Conservation (phyloP, 2,797 vertebrate species). For the Melanotaenia parkinsoni region DNA sequence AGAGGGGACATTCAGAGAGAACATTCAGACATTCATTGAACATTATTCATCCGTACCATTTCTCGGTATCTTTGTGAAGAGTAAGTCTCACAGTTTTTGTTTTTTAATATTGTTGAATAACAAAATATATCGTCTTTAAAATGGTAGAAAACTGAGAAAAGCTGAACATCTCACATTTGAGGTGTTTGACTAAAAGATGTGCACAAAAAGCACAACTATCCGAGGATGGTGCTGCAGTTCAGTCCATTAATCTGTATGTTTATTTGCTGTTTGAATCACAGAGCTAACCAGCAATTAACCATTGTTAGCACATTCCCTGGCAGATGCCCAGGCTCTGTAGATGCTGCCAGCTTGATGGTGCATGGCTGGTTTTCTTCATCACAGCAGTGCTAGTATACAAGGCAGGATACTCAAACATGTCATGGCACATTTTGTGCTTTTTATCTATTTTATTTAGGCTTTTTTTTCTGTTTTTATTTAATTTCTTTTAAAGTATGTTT, state of each 20-base stretch:
- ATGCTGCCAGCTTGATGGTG: slow-evolving; percentile 44
- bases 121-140: not conserved
- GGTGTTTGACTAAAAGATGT: not conserved
- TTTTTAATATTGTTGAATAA: not conserved
- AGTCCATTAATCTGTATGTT: slow-evolving; percentile 29
- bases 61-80: not conserved
- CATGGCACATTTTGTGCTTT: too few relatives aligned
- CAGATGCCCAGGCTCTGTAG: slow-evolving; percentile 41
- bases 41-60: slow-evolving; percentile 2
- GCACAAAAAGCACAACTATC: not conserved
- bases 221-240: slow-evolving; percentile 4
- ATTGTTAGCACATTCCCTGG: slow-evolving; percentile 66
- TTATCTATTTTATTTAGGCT: too few relatives aligned
- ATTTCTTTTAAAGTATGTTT: too few relatives aligned
- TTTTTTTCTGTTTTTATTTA: too few relatives aligned
- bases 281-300: slow-evolving; percentile 62
- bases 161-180: not conserved
- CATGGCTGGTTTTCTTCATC: slow-evolving; percentile 33
- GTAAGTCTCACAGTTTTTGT: not conserved
- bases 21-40: not conserved
- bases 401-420: not conserved
- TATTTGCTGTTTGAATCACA: slow-evolving; percentile 32
- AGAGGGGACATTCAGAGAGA: slow-evolving; percentile 12
- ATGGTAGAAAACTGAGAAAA: not conserved
- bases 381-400: slow-evolving; percentile 40